Conservation (phyloP, 2,888 invertebrate species). For the Cosmia pyralina region DNA sequence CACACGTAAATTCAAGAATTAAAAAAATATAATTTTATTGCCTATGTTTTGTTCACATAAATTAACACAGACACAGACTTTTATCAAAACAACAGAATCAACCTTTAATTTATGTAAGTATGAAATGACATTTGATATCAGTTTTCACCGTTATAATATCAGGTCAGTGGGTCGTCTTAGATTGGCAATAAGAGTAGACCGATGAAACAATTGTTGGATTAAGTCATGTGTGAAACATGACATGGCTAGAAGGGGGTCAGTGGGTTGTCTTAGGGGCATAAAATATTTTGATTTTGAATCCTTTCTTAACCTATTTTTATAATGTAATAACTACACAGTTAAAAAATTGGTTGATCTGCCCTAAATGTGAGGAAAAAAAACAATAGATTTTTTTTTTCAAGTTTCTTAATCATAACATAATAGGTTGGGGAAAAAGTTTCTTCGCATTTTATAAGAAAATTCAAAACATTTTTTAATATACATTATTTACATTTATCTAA, state of each 20-base stretch:
- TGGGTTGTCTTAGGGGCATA: no score
- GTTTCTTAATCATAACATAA: no score
- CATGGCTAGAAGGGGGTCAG: not conserved
- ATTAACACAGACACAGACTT: not conserved
- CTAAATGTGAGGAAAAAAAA: not conserved
- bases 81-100: not conserved
- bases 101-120: not conserved
- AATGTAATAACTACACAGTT: not conserved
- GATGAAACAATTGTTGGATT: not conserved
- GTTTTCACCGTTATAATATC: no score
- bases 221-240: not conserved
- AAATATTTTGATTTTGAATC: no score
- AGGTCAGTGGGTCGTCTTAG: no score
- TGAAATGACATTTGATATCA: not conserved
- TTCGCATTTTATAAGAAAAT: no score
- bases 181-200: no score
- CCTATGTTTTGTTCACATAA: not conserved
- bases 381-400: not conserved
- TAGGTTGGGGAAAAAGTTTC: no score
- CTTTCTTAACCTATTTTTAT: not conserved
- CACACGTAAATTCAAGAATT: fast-evolving
- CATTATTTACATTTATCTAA: no score
- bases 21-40: not conserved
- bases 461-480: no score
- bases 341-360: not conserved